Evolutionary conservation across 2,797 vertebrate species (phyloP), one percentile per base, ranked within the genome.

Genomic region (Lutjanus campechanus): DNA sequence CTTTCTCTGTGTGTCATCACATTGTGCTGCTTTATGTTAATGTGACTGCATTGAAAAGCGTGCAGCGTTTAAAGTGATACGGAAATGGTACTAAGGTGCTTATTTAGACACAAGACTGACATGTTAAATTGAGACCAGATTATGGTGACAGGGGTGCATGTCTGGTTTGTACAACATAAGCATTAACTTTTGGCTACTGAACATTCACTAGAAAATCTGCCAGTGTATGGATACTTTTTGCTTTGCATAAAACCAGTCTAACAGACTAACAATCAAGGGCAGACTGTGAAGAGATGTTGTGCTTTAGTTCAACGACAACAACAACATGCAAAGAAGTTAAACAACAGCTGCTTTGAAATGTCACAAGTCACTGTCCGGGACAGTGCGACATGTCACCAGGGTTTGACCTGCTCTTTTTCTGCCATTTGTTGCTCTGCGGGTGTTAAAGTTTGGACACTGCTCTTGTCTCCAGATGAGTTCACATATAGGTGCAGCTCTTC

Each of bases 191-290:
- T 36, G 29, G 29, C 22, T 7, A 2, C 16, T 1, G 43, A 50
- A 13, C 9, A 11, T 51, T 61, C 10, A 17, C 6, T 50, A 9
- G 19, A 60, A 71, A 19, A 29, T 7, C 29, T 22, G 12, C 9
- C 47, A 12, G 66, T 11, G 65, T 43, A 25, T 29, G 17, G 1
- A 50, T 49, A 49, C 43, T 43, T 20, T 44, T 49, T 63, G 44
- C 58, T 85, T 83, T 66, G 71, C 54, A 81, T 83, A 58, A 81
- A 86, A 83, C 67, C 73, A 64, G 72, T 81, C 36, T 0, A 63
- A 43, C 69, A 80, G 49, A 56, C 43, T 62, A 70, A 49, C 46
- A 25, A 0, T 79, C 49, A n/a, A 3, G 1, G 60, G 55, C 15
- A 44, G 15, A 5, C 44, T 22, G 36, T 49, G 16, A 43, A 36